Evolutionary conservation across 2,888 invertebrate genomes (phyloP), one percentile per base, ranked within the genome.

Genomic region (Thyatira batis): DNA sequence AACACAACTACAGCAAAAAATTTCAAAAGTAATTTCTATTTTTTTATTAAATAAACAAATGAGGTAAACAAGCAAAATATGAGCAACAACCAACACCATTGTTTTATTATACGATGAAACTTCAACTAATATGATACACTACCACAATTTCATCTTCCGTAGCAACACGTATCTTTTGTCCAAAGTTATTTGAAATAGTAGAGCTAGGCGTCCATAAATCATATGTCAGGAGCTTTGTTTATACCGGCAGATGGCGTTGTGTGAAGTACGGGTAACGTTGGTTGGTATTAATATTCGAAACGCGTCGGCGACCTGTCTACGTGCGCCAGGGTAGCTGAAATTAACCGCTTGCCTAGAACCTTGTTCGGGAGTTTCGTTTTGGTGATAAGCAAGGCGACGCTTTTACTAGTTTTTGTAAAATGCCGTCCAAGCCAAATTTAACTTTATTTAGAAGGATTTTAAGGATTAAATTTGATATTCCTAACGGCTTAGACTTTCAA

Each of bases 261-360:
- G 51, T 48, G 27, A 27, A n/a, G 17, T 45, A 45, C 11, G 39
- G 39, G 39, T 39, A 39, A 39, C 39, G 39, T 48, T 54, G 45
- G 45, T 60, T 52, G 33, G 62, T 63, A 64, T 73, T 71, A 71
- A 73, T 75, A 76, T 76, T 71, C 71, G 56, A 52, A 50, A 21
- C 67, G 52, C 62, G 68, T 64, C 51, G 54, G 23, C 59, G 62
- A 69, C 67, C 66, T 70, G 71, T 55, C 63, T 64, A 64, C 67
- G 68, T 66, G 66, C 61, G 61, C 56, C 56, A 63, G 51, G 58
- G 50, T 53, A 55, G 65, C 56, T 52, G 46, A 63, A 69, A 65
- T 66, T 65, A 66, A 66, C 65, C 60, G 54, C 60, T 54, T 52
- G 58, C 55, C 55, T 52, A 46, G 23, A 50, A 49, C 51, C 52